These are phyloP conservation scores for Digitonthophagus gazella DNA, from an alignment of 2,888 invertebrate species.

Conservation along the genomic window DNA sequence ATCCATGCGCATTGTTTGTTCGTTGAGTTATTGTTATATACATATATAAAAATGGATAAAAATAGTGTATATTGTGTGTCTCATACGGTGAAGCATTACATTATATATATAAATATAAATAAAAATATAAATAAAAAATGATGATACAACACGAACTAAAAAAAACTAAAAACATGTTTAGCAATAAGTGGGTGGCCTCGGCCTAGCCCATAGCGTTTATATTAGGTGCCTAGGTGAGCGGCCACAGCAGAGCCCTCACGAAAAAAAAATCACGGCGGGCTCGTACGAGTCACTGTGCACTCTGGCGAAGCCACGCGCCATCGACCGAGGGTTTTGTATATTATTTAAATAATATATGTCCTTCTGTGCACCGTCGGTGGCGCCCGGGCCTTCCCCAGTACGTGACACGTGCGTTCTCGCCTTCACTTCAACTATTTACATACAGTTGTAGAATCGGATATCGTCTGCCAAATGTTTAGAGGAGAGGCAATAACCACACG, in stretches of 20 bases:
- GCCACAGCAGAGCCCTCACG: conserved; percentile 36
- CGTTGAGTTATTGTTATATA: conserved; percentile 46
- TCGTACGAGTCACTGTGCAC: conserved; percentile 43
- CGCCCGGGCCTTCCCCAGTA: conserved; percentile 10
- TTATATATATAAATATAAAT: conserved; percentile 2
- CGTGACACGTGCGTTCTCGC: conserved; percentile 15
- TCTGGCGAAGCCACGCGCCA: conserved; percentile 36
- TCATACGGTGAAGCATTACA: conserved; percentile 35
- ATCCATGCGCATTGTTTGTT: conserved; percentile 41
- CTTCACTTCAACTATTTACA: conserved; percentile 30
- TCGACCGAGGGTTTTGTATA: conserved; percentile 31
- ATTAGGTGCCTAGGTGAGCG: conserved; percentile 51
- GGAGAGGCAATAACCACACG: conserved; percentile 45
- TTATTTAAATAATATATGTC: too few species aligned
- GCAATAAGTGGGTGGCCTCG: conserved; percentile 49
- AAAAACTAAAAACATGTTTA: conserved; percentile 47
- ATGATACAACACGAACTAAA: conserved; percentile 45
- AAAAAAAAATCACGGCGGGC: conserved; percentile 38
- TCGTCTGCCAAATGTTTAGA: conserved; percentile 50
- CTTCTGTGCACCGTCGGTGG: conserved; percentile 25
- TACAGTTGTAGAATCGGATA: conserved; percentile 46
- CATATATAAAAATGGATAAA: conserved; percentile 39
- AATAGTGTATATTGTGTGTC: conserved; percentile 39
- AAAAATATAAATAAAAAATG: conserved; percentile 28
- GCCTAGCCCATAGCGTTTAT: conserved; percentile 49